phyloP scores from a whole-genome alignment of 2,888 invertebrate genomes.

The Cephus spinipes region DNA sequence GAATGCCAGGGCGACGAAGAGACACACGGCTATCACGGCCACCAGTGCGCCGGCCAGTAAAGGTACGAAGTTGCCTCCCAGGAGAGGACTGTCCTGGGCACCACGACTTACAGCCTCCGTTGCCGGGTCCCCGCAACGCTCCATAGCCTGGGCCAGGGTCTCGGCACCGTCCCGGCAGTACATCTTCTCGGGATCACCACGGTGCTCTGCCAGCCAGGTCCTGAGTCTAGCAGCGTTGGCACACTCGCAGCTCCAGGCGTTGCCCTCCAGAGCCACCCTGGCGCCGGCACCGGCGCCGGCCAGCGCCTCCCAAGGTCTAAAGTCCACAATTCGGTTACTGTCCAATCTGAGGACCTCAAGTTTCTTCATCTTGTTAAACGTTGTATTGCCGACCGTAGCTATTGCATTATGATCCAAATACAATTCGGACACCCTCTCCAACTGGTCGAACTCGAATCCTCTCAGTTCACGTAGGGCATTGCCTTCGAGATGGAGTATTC shows the following conservation, averaged over 20 bases:
- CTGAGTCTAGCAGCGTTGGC: slow-evolving; percentile 77
- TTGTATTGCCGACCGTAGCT: slow-evolving; percentile 78
- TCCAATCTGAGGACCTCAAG: slow-evolving; percentile 81
- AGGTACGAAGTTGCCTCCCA: slow-evolving; percentile 80
- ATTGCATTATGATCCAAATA: slow-evolving; percentile 84
- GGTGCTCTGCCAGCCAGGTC: slow-evolving; percentile 78
- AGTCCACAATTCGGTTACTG: slow-evolving; percentile 82
- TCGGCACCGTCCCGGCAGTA: slow-evolving; percentile 73
- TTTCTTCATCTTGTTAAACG: slow-evolving; percentile 79
- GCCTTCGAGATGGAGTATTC: slow-evolving; percentile 82
- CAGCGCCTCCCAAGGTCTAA: slow-evolving; percentile 78
- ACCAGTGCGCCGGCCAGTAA: slow-evolving; percentile 79
- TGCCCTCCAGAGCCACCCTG: slow-evolving; percentile 79
- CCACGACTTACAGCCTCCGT: slow-evolving; percentile 76
- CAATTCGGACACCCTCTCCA: slow-evolving; percentile 79
- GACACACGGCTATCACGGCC: slow-evolving; percentile 76
- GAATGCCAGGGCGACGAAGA: slow-evolving; percentile 77
- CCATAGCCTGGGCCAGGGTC: slow-evolving; percentile 69
- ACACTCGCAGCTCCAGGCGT: slow-evolving; percentile 89
- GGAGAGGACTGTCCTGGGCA: slow-evolving; percentile 74
- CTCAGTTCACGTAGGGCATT: slow-evolving; percentile 79
- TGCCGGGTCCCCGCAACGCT: slow-evolving; percentile 75
- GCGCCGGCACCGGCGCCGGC: slow-evolving; percentile 70
- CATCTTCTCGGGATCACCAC: slow-evolving; percentile 77
- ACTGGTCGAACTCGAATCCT: slow-evolving; percentile 83